Evolutionary conservation across 2,797 vertebrate species (phyloP), one percentile per base, ranked within the genome.

Genomic region (Pteropus rufus): DNA sequence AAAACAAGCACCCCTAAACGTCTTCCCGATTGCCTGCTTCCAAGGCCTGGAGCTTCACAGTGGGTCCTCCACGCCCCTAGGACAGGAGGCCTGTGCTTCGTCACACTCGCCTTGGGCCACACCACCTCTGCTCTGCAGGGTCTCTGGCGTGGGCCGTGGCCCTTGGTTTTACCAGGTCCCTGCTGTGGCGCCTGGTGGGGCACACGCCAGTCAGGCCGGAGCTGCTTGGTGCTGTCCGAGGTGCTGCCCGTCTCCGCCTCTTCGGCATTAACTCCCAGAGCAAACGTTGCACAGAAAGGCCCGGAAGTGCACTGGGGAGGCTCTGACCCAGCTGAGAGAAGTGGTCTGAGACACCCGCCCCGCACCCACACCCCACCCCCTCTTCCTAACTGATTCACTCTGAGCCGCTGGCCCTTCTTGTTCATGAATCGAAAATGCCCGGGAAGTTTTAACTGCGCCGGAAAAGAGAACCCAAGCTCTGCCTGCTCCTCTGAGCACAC

Each of bases 121-220:
- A 10, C 36, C 41, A 15, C 7, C 10, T 62, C 19, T 80, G 31
- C 41, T 23, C 52, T 10, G 31, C 18, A 65, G 34, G 26, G 7
- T 24, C 4, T 39, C 52, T 24, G 72, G 34, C 14, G 5, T 31
- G 36, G 62, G 18, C 52, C 26, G 0, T 0, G 2, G 52, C 24
- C 52, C 2, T 7, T 10, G 7, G 15, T 10, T 41, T 58, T 29
- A 21, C 34, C 29, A 46, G 0, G 1, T n/a, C 3, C 21, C n/a
- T 2, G 0, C 49, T 36, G 7, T 19, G 5, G 44, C 0, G 44
- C 4, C 44, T 9, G 44, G 44, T 5, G 44, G 46, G 15, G 49
- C 49, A 60, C 4, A 0, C 3, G 1, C 10, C 10, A 7, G 56
- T 29, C 18, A 0, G 7, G 7, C 3, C 34, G 4, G 46, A 49